A percentile compares a stretch with the other conserved stretches of the same genome.
Evolutionary conservation across 2,797 vertebrate species (phyloP).

Genomic region (Myotis vivesi): DNA sequence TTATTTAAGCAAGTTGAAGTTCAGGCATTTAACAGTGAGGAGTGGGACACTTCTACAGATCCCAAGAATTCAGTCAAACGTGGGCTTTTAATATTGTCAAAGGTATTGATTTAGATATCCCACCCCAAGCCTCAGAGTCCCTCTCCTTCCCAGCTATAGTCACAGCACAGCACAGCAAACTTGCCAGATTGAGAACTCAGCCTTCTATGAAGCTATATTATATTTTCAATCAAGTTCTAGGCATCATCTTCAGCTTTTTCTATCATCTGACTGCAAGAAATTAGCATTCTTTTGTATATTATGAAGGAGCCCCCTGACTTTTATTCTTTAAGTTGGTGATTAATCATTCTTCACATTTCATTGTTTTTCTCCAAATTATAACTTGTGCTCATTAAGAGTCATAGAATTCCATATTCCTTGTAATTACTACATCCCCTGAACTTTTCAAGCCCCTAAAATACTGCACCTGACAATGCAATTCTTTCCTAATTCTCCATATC

Average conservation of each 20-base stretch:
- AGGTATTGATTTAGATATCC: neutral
- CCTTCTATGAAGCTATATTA: neutral
- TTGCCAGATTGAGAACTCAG: neutral
- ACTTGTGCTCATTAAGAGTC: neutral
- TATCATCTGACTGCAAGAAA: neutral
- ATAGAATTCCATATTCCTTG: neutral
- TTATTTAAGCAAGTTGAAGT: neutral
- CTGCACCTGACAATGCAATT: neutral
- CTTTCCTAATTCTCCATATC: neutral
- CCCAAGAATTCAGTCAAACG: neutral
- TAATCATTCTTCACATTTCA: conserved; percentile 11
- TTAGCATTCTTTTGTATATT: neutral
- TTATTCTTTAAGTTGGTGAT: neutral
- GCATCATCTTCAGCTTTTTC: neutral
- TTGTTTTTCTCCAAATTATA: neutral
- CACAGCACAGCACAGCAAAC: neutral
- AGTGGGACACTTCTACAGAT: neutral
- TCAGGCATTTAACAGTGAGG: neutral
- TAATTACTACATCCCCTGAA: neutral
- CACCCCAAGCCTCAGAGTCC: neutral
- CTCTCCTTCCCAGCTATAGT: neutral
- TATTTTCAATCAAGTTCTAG: neutral
- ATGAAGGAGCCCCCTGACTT: neutral
- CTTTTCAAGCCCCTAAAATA: neutral
- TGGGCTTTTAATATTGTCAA: neutral